phyloP scores from a whole-genome alignment of 2,113 vertebrate species.

The Ramphastos sulfuratus region DNA sequence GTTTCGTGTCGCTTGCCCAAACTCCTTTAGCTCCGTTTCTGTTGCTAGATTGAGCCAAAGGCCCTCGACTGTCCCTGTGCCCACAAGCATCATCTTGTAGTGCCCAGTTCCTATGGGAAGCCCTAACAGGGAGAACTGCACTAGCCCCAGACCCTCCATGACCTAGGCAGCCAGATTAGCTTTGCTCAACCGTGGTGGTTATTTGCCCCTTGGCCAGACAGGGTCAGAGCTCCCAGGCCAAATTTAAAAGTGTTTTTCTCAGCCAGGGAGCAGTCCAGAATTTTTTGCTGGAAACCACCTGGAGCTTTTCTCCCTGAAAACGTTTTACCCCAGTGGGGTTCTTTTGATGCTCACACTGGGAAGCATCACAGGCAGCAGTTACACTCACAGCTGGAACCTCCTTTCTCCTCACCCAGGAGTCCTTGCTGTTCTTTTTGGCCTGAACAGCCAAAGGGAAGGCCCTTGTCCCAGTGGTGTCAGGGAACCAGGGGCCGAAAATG shows the following conservation, averaged over 20 bases:
- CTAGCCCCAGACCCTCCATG: fast-evolving
- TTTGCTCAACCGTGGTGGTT: not conserved
- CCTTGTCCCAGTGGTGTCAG: not conserved
- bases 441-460: not conserved
- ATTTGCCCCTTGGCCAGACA: not conserved
- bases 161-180: fast-evolving
- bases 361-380: not conserved
- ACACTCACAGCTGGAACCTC: not conserved
- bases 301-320: not conserved
- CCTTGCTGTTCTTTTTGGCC: not conserved
- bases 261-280: not conserved
- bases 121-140: not conserved
- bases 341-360: not conserved
- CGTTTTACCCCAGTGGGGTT: not conserved
- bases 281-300: not conserved
- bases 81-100: not conserved
- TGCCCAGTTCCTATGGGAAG: fast-evolving
- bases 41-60: not conserved
- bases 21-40: not conserved
- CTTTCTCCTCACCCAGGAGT: not conserved
- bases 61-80: fast-evolving
- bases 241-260: not conserved
- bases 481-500: not conserved
- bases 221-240: slow-evolving; percentile 12
- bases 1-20: fast-evolving